Conservation (phyloP, 1,140 invertebrate species). For the Limonius californicus region DNA sequence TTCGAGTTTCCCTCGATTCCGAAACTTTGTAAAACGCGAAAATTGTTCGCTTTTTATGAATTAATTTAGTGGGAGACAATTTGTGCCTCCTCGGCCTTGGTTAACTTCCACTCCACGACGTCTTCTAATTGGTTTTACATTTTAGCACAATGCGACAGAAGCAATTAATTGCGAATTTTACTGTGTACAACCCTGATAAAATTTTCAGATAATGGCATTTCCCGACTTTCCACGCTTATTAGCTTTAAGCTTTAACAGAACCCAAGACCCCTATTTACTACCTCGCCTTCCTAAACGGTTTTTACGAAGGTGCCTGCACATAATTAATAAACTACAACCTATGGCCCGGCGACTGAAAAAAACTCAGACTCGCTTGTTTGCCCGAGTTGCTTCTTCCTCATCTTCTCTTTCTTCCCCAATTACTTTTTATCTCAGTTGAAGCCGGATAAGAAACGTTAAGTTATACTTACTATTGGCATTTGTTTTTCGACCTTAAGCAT, state of each 20-base stretch:
- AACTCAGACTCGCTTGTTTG: neutral
- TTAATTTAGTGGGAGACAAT: conserved; percentile 25
- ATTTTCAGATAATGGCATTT: neutral
- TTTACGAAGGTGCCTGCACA: neutral
- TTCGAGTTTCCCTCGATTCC: conserved; percentile 25
- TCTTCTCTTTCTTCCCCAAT: neutral
- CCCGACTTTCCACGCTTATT: neutral
- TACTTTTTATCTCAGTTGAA: neutral
- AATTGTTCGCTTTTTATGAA: conserved; percentile 30
- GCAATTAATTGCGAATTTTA: neutral
- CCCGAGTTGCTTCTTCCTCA: neutral
- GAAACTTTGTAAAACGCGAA: conserved; percentile 28
- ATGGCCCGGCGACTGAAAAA: no score
- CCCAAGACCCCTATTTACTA: neutral
- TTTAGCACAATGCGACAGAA: neutral
- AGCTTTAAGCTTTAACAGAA: neutral
- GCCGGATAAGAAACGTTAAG: neutral
- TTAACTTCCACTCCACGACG: conserved; percentile 7
- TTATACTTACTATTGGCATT: neutral
- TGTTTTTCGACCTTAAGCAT: neutral
- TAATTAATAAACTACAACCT: neutral
- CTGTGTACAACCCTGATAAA: neutral
- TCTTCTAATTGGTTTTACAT: conserved; percentile 12
- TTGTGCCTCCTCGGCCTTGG: conserved; percentile 16
- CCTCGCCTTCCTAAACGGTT: neutral